Base-by-base conservation (phyloP, 2,888 invertebrate species). In the Poecilus cupreus region DNA sequence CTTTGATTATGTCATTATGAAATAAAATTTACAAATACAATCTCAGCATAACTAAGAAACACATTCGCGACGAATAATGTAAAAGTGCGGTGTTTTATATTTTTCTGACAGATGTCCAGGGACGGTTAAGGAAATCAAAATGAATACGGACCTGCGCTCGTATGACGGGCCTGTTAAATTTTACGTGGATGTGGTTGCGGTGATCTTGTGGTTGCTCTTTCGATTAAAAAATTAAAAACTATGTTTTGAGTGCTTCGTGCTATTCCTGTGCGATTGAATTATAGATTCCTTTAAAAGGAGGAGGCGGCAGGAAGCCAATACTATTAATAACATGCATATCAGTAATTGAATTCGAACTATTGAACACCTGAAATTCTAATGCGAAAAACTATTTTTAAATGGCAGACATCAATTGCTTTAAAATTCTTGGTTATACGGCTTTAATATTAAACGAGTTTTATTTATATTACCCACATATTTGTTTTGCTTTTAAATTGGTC, bases 291-390 rank as follows among this genome's bases (percentile, higher is more conserved):
- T 22, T 60, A 32, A 16, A 20, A 16, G 8, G 20, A 0, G 54
- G 32, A 32, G 32, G 5, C 0, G 32, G 32, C 32, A 32, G 8
- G 32, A 32, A 32, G 8, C n/a, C 1, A 8, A 43, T 13, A 43
- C 60, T 60, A 60, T 60, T 60, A 60, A 60, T 60, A 60, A 32
- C 26, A 6, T 26, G 60, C 60, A 60, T 60, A 26, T 60, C 60
- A 60, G 60, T 60, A 60, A 57, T 32, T 60, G 60, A 24, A 60
- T 60, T 6, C 2, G 26, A 22, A 24, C 0, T 32, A 32, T 32
- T 22, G 60, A 24, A 26, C 60, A 43, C 43, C 43, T 43, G 43
- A n/a, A n/a, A n/a, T n/a, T 43, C 43, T 26, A 24, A 3, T 37
- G 11, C 16, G 64, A 3, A 18, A 32, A 16, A 8, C 64, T 68